A percentile compares a stretch with the other conserved stretches of the same genome.
Evolutionary conservation across 2,113 vertebrate species (phyloP).

Genomic region (Triplophysa rosa): DNA sequence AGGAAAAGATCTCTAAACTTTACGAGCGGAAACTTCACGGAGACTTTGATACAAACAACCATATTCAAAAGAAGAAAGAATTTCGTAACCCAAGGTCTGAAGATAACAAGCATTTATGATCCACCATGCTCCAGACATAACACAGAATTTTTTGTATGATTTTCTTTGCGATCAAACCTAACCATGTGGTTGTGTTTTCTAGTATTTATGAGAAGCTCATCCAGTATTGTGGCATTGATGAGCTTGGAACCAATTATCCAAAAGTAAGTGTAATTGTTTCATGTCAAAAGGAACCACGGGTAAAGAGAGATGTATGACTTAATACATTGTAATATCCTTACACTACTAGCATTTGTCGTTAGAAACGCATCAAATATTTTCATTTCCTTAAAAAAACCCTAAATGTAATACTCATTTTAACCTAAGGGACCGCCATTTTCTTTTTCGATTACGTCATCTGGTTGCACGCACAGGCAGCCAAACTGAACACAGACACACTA

Average conservation of each 20-base stretch:
- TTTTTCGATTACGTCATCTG: no score
- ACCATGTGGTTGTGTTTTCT: conserved; percentile 48
- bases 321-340: no score
- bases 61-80: conserved; percentile 97
- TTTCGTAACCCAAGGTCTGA: conserved; percentile 94
- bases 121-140: neutral
- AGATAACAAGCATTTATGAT: conserved; percentile 8
- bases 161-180: neutral
- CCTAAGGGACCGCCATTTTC: no score
- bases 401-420: no score
- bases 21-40: conserved; percentile 92
- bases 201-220: conserved; percentile 99
- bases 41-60: conserved; percentile 94
- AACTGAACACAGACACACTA: no score
- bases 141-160: neutral
- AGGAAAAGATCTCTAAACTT: conserved; percentile 96
- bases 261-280: conserved; percentile 74
- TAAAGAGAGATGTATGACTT: no score
- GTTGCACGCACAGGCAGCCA: no score
- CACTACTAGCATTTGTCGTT: no score
- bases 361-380: no score
- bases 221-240: conserved; percentile 95
- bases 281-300: no score
- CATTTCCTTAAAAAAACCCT: no score
- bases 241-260: conserved; percentile 97